Base-by-base conservation (phyloP, 2,113 vertebrate species). In the Xenus cinereus region DNA sequence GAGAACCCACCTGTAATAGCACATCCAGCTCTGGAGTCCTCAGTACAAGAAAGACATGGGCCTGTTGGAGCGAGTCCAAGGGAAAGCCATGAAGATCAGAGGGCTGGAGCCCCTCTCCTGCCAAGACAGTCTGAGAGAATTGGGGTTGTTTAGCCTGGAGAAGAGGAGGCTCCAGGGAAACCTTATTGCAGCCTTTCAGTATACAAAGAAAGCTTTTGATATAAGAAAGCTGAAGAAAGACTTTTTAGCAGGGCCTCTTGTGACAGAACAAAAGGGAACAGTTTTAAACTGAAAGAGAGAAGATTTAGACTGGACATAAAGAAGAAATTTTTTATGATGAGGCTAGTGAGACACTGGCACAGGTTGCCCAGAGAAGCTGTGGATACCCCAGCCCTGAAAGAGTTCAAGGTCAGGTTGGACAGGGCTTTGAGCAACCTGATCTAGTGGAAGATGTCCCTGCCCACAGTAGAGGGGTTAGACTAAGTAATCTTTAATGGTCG, bases 381-480 rank as follows among this genome's bases (percentile, higher is more conserved):
- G 27, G 19, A 7, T 57, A 12, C 1, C 4, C 26, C 23, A 5
- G 37, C 12, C 13, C 1, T n/a, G 8, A 19, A 72, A 67, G 9
- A 7, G 2, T 53, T 67, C 26, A 22, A 23, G 41, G 30, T 28
- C 22, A 51, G 37, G 10, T 12, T 79, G 35, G 19, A 79, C 1
- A 5, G 22, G 57, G 8, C 14, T 35, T 59, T 26, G 59, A 37
- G 23, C 10, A 37, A 37, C 35, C 60, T 62, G 15, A 8, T 37
- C 60, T 37, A 62, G 24, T 62, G 60, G 16, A 80, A 57, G 19
- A 22, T 24, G 21, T n/a, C n/a, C 17, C n/a, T 81, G 18, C 8
- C 6, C 7, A 33, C 10, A 6, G 12, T 10, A 57, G 7, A 4
- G 2, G 2, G 0, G 0, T 64, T 45, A 73, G 14, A 57, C 4